These are phyloP conservation scores for Cotesia vestalis DNA, from an alignment of 1,140 invertebrate genomes.

Conservation along the genomic window DNA sequence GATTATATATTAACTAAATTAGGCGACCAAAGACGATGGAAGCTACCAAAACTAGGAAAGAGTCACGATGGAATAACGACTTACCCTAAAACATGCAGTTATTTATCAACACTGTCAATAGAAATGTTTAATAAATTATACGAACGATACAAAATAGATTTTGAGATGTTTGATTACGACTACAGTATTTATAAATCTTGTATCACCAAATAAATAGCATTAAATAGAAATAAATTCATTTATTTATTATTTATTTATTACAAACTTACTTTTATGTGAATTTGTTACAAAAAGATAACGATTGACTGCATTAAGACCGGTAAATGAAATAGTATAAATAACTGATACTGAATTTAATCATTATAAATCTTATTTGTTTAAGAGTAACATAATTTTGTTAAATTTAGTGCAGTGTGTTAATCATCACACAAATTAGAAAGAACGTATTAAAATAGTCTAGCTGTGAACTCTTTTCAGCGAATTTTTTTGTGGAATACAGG, in stretches of 20 bases:
- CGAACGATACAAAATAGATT: constrained; percentile 58
- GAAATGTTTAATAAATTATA: constrained; percentile 53
- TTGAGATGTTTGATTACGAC: constrained; percentile 61
- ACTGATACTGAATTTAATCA: too few species aligned
- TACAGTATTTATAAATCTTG: constrained; percentile 46
- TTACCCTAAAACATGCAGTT: constrained; percentile 55
- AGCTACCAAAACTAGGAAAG: constrained; percentile 48
- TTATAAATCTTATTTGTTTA: too few species aligned
- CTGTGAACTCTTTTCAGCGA: constrained; percentile 22
- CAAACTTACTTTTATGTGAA: constrained; percentile 24
- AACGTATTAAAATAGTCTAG: constrained; percentile 21
- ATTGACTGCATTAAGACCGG: too few species aligned
- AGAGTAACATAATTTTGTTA: too few species aligned
- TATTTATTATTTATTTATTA: constrained; percentile 31
- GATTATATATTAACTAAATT: constrained; percentile 55
- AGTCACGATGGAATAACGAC: constrained; percentile 49
- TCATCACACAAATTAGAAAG: constrained; percentile 41
- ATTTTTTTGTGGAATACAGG: neutral
- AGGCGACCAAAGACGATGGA: constrained; percentile 38
- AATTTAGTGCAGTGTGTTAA: constrained; percentile 3
- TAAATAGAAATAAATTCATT: constrained; percentile 22
- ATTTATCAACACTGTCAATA: constrained; percentile 53
- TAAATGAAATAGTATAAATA: too few species aligned
- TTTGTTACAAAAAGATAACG: neutral
- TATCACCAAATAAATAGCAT: constrained; percentile 26